Base-by-base conservation (phyloP, 2,797 vertebrate species). In the Synaphobranchus kaupii region DNA sequence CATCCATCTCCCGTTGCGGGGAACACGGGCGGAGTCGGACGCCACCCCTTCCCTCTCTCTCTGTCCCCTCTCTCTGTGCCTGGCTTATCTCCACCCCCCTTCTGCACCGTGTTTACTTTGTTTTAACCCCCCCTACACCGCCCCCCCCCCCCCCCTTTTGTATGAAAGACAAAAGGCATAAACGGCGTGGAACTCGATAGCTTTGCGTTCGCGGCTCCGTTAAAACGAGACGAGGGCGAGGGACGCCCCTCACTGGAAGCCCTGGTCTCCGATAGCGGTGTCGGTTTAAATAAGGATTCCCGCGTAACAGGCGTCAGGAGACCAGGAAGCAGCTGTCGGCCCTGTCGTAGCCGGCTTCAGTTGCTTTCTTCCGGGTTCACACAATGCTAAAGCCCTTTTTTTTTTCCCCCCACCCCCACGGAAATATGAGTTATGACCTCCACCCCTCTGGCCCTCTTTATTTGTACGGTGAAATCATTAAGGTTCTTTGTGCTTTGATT, bases 1-100 rank as follows among this genome's bases (percentile, higher is more conserved):
- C 73, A 87, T 89, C 88, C 54, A 84, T 82, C 89, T 86, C 63
- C 39, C 20, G 47, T 84, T 82, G 22, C 22, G 9, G 44, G 34
- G 10, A 39, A 31, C 39, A 39, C 85, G 88, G 81, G 47, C 86
- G 68, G 6, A 73, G 71, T 56, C 54, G 0, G 63, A 56, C 31
- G 39, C 68, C 50, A 50, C 28, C 39, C 13, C 58, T 17, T 34
- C 39, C 48, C 13, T 63, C 34, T 39, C 52, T 66, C n/a, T 56
- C 44, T 13, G 7, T 54, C 31, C 28, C 10, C 9, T 22, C 10
- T 44, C 50, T 9, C 60, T 22, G 25, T n/a, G 60, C 76, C 13
- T 4, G 3, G 39, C 54, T 31, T 60, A 81, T 31, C 22, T 5
- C 25, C 25, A 73, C 76, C 56, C 73, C 73, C 34, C 39, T 86